phyloP scores from a whole-genome alignment of 2,113 vertebrate species.

The Mohoua ochrocephala region DNA sequence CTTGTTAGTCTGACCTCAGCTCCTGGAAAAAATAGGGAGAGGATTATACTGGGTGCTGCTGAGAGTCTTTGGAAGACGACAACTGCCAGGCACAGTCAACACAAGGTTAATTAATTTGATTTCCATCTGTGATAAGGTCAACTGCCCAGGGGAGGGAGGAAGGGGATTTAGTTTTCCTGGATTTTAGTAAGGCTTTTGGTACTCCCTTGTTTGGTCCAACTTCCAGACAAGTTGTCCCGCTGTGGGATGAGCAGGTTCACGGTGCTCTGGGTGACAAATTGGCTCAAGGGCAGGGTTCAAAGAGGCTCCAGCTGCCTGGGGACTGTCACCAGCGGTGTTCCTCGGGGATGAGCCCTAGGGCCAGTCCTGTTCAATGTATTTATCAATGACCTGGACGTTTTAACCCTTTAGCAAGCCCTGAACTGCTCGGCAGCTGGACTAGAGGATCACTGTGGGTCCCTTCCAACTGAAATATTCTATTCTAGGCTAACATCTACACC shows the following conservation, averaged over 20 bases:
- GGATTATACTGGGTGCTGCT: not conserved
- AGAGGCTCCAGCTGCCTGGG: not conserved
- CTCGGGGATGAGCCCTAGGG: not conserved
- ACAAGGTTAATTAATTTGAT: fast-evolving
- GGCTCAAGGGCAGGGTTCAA: not conserved
- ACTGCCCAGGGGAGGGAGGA: fast-evolving
- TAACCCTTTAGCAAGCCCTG: not conserved
- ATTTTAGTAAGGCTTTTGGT: not conserved
- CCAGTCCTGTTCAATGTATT: not conserved
- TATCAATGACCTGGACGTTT: not conserved
- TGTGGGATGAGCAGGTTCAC: not conserved
- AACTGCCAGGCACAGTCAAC: not conserved
- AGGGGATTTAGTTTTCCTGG: not conserved
- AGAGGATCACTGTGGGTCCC: not conserved
- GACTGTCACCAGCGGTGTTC: fast-evolving
- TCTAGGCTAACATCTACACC: not conserved
- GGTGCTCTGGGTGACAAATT: not conserved
- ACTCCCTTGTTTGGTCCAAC: too few relatives aligned
- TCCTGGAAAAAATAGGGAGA: not conserved
- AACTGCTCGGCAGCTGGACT: not conserved
- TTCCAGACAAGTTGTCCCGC: not conserved
- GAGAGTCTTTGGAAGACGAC: not conserved
- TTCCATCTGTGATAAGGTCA: not conserved
- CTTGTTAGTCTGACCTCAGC: not conserved
- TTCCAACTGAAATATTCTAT: not conserved